These are phyloP conservation scores for Callithrix jacchus DNA, from an alignment of 2,113 vertebrate species.

Conservation along the genomic window DNA sequence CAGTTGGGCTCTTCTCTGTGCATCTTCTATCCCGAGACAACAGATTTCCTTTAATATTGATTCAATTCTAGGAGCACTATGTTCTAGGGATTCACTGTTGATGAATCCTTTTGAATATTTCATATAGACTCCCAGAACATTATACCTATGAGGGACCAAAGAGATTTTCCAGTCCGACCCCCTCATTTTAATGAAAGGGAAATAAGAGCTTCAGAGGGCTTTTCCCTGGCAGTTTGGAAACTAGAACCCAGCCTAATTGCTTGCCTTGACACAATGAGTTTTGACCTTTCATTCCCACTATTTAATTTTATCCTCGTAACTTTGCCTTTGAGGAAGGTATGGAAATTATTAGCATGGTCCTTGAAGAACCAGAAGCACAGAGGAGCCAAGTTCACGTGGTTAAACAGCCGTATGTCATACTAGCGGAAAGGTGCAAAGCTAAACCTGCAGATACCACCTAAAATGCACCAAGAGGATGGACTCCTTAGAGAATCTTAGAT, in stretches of 20 bases:
- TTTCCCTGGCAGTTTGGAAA: neutral
- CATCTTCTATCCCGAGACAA: neutral
- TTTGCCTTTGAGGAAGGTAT: neutral
- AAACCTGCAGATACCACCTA: neutral
- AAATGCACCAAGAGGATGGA: neutral
- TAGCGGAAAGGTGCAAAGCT: neutral
- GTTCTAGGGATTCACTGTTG: neutral
- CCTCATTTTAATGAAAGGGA: constrained; percentile 14
- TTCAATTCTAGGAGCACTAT: neutral
- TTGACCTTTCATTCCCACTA: neutral
- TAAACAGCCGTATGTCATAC: neutral
- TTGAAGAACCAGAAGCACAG: neutral
- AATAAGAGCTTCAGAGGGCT: neutral
- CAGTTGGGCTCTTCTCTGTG: accelerated
- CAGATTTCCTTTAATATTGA: neutral
- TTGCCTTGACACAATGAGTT: neutral
- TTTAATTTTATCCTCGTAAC: neutral
- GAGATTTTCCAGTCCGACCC: neutral
- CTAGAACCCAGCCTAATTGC: neutral
- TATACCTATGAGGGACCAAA: neutral
- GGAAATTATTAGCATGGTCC: neutral
- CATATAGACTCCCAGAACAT: neutral
- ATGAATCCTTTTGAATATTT: neutral
- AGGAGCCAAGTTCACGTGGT: neutral
- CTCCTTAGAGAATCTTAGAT: neutral